A percentile compares a stretch with the other conserved stretches of the same genome.
Evolutionary conservation across 1,140 invertebrate species (phyloP).

Genomic region (Diorhabda carinulata): DNA sequence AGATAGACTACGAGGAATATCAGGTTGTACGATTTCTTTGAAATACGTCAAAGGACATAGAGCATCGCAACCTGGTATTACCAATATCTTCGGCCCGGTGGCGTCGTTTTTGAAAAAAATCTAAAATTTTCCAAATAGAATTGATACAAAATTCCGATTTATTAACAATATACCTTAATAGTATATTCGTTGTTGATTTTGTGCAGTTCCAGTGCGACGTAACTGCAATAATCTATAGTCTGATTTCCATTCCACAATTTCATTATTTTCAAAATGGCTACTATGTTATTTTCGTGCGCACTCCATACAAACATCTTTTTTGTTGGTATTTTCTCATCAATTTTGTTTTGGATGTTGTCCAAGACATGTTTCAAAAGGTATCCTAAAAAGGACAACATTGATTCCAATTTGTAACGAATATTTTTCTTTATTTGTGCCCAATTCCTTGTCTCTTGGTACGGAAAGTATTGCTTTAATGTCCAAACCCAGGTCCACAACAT

Average conservation of each 20-base stretch:
- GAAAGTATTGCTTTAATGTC: no score
- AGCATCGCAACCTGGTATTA: neutral
- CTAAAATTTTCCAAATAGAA: neutral
- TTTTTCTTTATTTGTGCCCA: no score
- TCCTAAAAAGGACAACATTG: slow-evolving; percentile 21
- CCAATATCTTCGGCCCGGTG: neutral
- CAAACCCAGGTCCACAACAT: no score
- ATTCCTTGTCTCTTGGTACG: no score
- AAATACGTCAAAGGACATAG: neutral
- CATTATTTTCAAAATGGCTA: slow-evolving; percentile 57
- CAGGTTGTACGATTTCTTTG: neutral
- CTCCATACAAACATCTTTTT: slow-evolving; percentile 50
- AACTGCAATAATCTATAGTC: slow-evolving; percentile 53
- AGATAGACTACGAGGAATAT: neutral
- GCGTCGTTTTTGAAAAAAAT: neutral
- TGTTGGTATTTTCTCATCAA: slow-evolving; percentile 7
- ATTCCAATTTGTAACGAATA: no score
- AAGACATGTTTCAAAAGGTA: slow-evolving; percentile 28
- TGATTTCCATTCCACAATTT: slow-evolving; percentile 56
- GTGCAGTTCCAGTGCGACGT: slow-evolving; percentile 40
- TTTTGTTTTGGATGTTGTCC: slow-evolving; percentile 20
- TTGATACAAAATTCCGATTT: neutral
- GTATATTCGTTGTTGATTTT: slow-evolving; percentile 22
- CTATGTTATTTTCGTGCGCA: slow-evolving; percentile 67
- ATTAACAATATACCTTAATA: slow-evolving; percentile 21